Evolutionary conservation across 2,797 vertebrate species (phyloP).

Genomic region (Galaxias olidus): DNA sequence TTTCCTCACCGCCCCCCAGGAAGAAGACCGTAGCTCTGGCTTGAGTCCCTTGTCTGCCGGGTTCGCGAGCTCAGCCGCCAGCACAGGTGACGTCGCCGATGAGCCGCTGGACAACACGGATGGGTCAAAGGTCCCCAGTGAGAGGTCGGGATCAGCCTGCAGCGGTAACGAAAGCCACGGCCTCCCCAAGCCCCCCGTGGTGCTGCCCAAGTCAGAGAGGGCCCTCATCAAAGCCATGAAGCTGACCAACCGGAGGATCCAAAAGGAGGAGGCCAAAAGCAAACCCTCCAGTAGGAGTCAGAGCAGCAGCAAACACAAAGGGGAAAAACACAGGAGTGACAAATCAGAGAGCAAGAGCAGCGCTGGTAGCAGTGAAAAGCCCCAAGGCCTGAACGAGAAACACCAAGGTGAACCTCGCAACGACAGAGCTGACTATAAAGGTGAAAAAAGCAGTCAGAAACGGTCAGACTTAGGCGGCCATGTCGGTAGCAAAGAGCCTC

Average conservation of each 20-base stretch:
- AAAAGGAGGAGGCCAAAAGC: slow-evolving; percentile 80
- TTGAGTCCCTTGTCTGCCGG: slow-evolving; percentile 66
- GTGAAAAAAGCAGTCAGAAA: slow-evolving; percentile 24
- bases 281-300: slow-evolving; percentile 55
- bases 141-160: slow-evolving; percentile 69
- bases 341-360: slow-evolving; percentile 42
- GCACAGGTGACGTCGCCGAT: slow-evolving; percentile 51
- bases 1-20: slow-evolving; percentile 61
- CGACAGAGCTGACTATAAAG: slow-evolving; percentile 8
- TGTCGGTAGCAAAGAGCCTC: slow-evolving; percentile 19
- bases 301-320: slow-evolving; percentile 47
- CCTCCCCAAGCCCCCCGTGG: slow-evolving; percentile 83
- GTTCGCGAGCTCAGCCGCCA: slow-evolving; percentile 53
- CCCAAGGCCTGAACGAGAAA: slow-evolving; percentile 47
- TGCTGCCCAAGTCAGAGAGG: slow-evolving; percentile 94
- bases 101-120: slow-evolving; percentile 40
- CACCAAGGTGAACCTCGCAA: slow-evolving; percentile 30
- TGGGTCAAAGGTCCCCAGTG: slow-evolving; percentile 55
- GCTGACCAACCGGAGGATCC: slow-evolving; percentile 84
- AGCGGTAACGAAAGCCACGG: slow-evolving; percentile 69
- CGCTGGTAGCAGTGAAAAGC: slow-evolving; percentile 9
- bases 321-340: slow-evolving; percentile 47
- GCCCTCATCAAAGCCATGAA: slow-evolving; percentile 90
- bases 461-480: slow-evolving; percentile 20
- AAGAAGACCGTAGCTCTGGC: slow-evolving; percentile 57